Conservation (phyloP, 2,113 vertebrate genomes). For the Haliaeetus leucogaster region DNA sequence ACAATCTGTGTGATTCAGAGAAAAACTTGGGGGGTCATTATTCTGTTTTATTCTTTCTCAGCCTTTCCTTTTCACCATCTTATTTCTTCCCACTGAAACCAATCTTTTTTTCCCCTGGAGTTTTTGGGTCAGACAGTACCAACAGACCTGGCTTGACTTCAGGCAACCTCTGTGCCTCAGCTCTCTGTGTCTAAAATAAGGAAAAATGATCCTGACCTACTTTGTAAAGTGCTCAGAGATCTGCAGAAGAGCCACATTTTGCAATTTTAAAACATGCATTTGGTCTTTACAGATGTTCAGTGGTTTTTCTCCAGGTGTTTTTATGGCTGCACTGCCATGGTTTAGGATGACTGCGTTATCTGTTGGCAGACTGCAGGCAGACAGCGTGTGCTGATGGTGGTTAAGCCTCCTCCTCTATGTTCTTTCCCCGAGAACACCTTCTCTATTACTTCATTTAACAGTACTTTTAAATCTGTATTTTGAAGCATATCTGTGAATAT, state of each 20-base stretch:
- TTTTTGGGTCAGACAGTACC: neutral
- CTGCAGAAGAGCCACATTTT: neutral
- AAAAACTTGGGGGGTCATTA: neutral
- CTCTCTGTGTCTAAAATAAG: neutral
- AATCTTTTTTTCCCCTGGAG: neutral
- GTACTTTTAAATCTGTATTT: neutral
- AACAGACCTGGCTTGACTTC: neutral
- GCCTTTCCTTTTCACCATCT: neutral
- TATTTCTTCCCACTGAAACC: neutral
- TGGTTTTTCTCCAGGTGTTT: neutral
- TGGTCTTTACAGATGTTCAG: fast-evolving
- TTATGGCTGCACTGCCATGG: fast-evolving
- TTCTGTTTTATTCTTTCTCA: neutral
- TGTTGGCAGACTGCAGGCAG: neutral
- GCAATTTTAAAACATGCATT: fast-evolving
- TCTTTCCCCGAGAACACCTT: neutral
- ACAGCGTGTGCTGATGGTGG: fast-evolving
- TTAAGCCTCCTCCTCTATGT: neutral
- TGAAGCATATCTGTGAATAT: neutral
- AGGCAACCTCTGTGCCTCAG: neutral
- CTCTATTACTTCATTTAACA: neutral
- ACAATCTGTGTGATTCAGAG: neutral
- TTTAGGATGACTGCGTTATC: fast-evolving
- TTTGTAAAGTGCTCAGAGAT: neutral
- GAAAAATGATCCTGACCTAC: neutral